Evolutionary conservation across 2,888 invertebrate genomes (phyloP).

Genomic region (Leptogaster cylindrica): DNA sequence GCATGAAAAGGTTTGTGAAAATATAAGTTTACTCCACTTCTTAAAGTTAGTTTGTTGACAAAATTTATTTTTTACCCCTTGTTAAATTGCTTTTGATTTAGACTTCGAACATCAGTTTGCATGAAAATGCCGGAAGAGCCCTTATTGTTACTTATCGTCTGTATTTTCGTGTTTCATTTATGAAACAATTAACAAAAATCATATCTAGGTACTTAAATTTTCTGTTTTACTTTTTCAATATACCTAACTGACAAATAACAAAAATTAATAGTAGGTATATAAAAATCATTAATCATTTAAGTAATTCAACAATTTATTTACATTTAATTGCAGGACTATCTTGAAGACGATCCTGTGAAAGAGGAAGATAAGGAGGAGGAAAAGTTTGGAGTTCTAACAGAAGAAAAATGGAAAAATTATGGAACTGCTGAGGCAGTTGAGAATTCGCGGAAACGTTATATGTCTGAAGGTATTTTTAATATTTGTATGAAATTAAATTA

Average conservation of each 20-base stretch:
- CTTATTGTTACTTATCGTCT: too few relatives aligned
- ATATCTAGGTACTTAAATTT: too few relatives aligned
- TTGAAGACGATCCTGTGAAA: constrained; percentile 52
- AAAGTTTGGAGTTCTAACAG: constrained; percentile 52
- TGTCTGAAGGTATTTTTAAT: constrained; percentile 24
- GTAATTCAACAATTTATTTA: too few relatives aligned
- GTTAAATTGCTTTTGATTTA: not conserved
- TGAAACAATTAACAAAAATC: too few relatives aligned
- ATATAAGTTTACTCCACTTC: too few relatives aligned
- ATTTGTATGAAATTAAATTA: too few relatives aligned
- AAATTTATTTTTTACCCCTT: not conserved
- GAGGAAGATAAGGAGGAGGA: not conserved
- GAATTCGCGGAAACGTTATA: constrained; percentile 47
- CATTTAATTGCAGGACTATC: constrained; percentile 52
- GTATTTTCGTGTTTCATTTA: too few relatives aligned
- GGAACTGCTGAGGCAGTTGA: constrained; percentile 54
- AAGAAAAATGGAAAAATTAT: constrained; percentile 54
- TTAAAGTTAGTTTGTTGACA: too few relatives aligned
- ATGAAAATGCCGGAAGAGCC: not conserved
- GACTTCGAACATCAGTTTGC: not conserved
- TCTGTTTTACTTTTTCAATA: not conserved
- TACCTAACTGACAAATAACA: not conserved
- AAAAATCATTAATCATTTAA: not conserved
- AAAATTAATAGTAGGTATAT: not conserved
- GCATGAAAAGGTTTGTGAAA: too few relatives aligned